These are phyloP conservation scores for Myripristis murdjan DNA, from an alignment of 2,797 vertebrate species.

Conservation along the genomic window DNA sequence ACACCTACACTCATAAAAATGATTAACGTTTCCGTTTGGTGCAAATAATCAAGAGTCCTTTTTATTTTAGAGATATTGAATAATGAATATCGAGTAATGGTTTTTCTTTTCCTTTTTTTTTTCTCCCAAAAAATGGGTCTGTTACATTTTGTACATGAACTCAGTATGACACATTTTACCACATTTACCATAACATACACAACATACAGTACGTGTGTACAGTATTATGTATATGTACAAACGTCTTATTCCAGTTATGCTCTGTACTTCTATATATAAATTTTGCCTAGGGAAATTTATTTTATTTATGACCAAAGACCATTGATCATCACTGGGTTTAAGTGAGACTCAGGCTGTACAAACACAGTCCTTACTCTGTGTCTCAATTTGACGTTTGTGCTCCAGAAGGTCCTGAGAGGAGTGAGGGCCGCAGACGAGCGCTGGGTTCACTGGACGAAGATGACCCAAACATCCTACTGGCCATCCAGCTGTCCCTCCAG, in stretches of 20 bases:
- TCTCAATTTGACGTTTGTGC: conserved; percentile 21
- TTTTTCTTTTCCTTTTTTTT: too few species aligned
- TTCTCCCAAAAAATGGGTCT: too few species aligned
- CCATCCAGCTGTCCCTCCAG: conserved; percentile 98
- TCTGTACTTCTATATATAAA: conserved; percentile 36
- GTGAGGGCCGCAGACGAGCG: conserved; percentile 72
- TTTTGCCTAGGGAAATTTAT: too few species aligned
- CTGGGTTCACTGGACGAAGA: conserved; percentile 96
- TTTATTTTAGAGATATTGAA: too few species aligned
- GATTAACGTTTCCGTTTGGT: too few species aligned
- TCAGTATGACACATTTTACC: too few species aligned
- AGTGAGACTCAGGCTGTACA: conserved; percentile 23
- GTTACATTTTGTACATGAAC: background rate
- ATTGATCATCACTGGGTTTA: conserved; percentile 44
- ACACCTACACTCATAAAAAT: too few species aligned
- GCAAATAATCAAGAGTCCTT: too few species aligned
- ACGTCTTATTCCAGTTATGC: conserved; percentile 3
- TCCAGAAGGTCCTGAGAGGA: conserved; percentile 79
- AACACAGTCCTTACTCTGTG: background rate
- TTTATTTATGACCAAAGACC: too few species aligned
- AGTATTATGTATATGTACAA: conserved; percentile 4
- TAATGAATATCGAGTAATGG: too few species aligned
- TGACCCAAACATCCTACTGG: conserved; percentile 97
- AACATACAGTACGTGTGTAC: too few species aligned
- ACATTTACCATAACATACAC: too few species aligned